These are phyloP conservation scores for Brachypodius melanocephalos DNA, from an alignment of 2,113 vertebrate genomes.

Conservation along the genomic window DNA sequence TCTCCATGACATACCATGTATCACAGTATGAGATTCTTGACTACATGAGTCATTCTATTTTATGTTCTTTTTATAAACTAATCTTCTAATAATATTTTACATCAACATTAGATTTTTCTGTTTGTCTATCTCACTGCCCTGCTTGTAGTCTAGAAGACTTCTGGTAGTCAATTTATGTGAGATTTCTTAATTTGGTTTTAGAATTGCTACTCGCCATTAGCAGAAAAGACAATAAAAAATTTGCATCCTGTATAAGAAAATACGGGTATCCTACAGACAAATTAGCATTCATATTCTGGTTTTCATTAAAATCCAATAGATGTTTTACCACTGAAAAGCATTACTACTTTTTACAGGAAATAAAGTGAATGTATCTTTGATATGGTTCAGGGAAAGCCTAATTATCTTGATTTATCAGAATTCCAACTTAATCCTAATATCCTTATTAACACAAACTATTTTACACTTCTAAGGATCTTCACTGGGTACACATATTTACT, in stretches of 20 bases:
- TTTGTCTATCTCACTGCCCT: not conserved
- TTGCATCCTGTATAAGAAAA: not conserved
- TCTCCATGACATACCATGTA: not conserved
- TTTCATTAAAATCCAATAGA: not conserved
- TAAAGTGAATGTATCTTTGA: constrained; percentile 78
- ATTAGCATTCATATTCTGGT: not conserved
- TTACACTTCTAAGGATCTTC: not conserved
- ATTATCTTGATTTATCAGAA: constrained; percentile 53
- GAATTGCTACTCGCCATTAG: not conserved
- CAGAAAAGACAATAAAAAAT: not conserved
- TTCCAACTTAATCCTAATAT: not conserved
- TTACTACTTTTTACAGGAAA: constrained; percentile 69
- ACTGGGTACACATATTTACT: not conserved
- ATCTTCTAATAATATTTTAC: not conserved
- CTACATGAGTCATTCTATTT: not conserved
- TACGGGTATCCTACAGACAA: not conserved
- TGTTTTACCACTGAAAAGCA: not conserved
- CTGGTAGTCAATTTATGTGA: not conserved
- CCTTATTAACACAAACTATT: not conserved
- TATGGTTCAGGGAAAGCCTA: constrained; percentile 60
- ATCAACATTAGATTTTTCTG: not conserved
- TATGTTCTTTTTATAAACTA: not conserved
- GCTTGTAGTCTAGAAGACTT: not conserved
- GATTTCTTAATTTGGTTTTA: not conserved
- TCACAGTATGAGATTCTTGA: not conserved